Conservation (phyloP, 2,888 invertebrate genomes). For the Agriopis leucophaearia region DNA sequence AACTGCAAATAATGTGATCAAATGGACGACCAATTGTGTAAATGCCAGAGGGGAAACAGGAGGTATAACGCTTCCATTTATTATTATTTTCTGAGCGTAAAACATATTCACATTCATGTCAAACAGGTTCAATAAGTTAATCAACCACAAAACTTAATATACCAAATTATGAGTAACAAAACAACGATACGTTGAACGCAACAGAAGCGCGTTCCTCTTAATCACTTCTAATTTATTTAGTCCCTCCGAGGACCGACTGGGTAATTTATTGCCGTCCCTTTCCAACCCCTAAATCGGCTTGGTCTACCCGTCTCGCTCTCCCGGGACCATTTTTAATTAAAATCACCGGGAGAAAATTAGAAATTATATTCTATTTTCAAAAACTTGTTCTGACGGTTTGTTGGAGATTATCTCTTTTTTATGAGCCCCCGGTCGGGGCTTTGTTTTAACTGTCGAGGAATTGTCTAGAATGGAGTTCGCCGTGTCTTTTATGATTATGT, state of each 20-base stretch:
- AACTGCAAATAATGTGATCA: too few relatives aligned
- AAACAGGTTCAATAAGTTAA: conserved; percentile 39
- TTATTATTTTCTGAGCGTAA: too few relatives aligned
- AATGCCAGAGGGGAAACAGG: too few relatives aligned
- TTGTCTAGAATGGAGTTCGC: conserved; percentile 79
- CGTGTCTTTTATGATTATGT: conserved; percentile 74
- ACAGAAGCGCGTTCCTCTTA: conserved; percentile 84
- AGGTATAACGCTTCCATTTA: too few relatives aligned
- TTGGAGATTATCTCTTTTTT: conserved; percentile 85
- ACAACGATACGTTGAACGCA: conserved; percentile 73
- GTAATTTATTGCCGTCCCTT: conserved; percentile 82
- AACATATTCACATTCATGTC: background rate
- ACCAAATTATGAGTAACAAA: conserved; percentile 65
- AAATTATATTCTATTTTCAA: conserved; percentile 87
- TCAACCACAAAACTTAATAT: conserved; percentile 53
- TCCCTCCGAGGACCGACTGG: conserved; percentile 76
- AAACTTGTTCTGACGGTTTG: conserved; percentile 86
- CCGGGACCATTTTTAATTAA: conserved; percentile 86
- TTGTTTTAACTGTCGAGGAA: conserved; percentile 81
- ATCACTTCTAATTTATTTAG: conserved; percentile 87
- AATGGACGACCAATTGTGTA: too few relatives aligned
- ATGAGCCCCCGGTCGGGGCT: conserved; percentile 82
- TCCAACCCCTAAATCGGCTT: conserved; percentile 65
- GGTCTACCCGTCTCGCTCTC: conserved; percentile 74
- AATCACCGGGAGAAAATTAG: conserved; percentile 86